Evolutionary conservation across 2,888 invertebrate genomes (phyloP).

Genomic region (Alentia gelatinosa): DNA sequence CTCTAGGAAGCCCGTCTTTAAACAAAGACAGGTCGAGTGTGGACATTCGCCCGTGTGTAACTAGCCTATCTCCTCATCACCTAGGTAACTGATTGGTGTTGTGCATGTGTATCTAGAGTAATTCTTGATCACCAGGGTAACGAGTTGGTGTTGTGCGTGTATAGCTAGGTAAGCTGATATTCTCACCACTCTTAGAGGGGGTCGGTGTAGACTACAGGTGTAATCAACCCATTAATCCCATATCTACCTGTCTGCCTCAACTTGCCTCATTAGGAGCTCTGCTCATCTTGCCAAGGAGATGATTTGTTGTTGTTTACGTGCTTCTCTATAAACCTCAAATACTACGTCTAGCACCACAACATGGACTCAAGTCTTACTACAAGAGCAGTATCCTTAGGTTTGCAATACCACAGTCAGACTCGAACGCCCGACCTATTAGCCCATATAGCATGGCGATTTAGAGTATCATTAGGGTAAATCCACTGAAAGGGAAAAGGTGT

Average conservation of each 20-base stretch:
- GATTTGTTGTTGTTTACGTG: too few species aligned
- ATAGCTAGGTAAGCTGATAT: background rate
- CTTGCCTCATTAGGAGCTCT: too few species aligned
- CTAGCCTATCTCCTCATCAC: constrained; percentile 39
- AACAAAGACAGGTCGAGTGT: constrained; percentile 40
- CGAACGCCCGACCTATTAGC: too few species aligned
- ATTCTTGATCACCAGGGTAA: background rate
- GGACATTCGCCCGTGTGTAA: constrained; percentile 14
- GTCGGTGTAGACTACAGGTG: background rate
- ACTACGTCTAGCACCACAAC: too few species aligned
- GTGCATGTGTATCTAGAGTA: background rate
- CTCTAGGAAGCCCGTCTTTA: constrained; percentile 43
- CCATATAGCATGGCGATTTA: too few species aligned
- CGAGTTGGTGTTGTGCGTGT: background rate
- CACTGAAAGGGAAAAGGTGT: too few species aligned
- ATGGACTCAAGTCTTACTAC: too few species aligned
- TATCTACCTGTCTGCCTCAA: background rate
- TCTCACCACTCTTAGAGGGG: background rate
- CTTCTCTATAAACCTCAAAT: too few species aligned
- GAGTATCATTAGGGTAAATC: too few species aligned
- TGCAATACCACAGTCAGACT: too few species aligned
- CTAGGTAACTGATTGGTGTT: constrained; percentile 38
- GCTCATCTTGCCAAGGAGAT: too few species aligned
- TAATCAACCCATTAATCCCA: background rate
- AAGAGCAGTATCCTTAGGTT: too few species aligned